phyloP scores from a whole-genome alignment of 2,888 invertebrate genomes.

The Hirtodrosophila duncani region DNA sequence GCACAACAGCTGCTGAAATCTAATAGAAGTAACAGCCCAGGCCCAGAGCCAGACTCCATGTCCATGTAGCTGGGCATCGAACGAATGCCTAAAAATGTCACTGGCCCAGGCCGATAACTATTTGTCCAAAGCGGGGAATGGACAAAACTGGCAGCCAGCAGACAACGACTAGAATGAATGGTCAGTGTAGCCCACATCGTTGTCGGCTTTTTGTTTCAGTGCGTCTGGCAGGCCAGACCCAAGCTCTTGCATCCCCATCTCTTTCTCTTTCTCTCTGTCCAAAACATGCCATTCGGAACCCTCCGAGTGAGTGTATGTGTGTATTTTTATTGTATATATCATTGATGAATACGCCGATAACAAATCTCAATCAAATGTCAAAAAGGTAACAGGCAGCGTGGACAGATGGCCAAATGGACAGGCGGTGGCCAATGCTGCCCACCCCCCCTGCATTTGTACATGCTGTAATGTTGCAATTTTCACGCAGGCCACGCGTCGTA shows the following conservation, averaged over 20 bases:
- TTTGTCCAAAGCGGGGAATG: conserved; percentile 21
- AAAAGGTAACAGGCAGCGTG: conserved; percentile 77
- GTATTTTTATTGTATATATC: conserved; percentile 74
- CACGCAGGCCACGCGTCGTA: conserved; percentile 64
- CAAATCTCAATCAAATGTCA: conserved; percentile 79
- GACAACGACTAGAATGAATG: conserved; percentile 9
- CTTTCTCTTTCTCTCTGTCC: neutral
- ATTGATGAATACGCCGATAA: conserved; percentile 77
- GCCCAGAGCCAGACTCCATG: conserved; percentile 1
- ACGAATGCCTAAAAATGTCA: conserved; percentile 70
- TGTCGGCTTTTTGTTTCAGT: conserved; percentile 30
- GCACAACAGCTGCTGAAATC: conserved; percentile 67
- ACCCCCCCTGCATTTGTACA: conserved; percentile 33
- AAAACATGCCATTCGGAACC: neutral
- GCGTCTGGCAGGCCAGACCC: conserved; percentile 25
- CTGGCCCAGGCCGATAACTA: conserved; percentile 55
- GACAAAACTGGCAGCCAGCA: neutral
- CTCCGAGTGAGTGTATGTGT: conserved; percentile 20
- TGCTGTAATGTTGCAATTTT: conserved; percentile 77
- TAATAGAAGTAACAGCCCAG: conserved; percentile 60
- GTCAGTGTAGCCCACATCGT: conserved; percentile 1
- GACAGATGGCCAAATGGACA: conserved; percentile 16
- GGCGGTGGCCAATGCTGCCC: neutral
- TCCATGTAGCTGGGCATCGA: conserved; percentile 27
- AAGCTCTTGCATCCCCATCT: neutral